Evolutionary conservation across 2,888 invertebrate species (phyloP).

Genomic region (Phyto melanocephala): DNA sequence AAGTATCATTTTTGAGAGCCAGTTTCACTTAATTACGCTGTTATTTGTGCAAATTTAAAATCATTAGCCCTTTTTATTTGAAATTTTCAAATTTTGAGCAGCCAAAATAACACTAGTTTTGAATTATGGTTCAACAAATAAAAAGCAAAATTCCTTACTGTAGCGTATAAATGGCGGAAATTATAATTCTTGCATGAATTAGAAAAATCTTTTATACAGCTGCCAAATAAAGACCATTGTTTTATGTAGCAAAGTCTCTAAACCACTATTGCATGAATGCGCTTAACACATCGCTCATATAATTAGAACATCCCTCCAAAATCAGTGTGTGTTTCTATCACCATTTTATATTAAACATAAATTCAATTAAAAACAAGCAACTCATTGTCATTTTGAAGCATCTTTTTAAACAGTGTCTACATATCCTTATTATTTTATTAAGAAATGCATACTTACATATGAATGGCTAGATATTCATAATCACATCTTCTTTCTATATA

Average conservation of each 20-base stretch:
- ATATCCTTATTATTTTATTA: slow-evolving; percentile 61
- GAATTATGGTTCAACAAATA: too few relatives aligned
- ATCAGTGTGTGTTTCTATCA: not conserved
- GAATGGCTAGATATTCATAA: not conserved
- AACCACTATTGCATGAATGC: not conserved
- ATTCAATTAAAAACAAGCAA: slow-evolving; percentile 40
- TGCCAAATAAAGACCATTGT: not conserved
- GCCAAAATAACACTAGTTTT: too few relatives aligned
- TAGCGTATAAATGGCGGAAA: too few relatives aligned
- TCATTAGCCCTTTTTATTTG: too few relatives aligned
- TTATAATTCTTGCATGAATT: too few relatives aligned
- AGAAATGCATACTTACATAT: not conserved
- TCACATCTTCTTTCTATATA: not conserved
- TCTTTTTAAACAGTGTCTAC: slow-evolving; percentile 46
- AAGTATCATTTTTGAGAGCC: too few relatives aligned
- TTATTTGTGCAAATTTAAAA: too few relatives aligned
- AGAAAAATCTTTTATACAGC: not conserved
- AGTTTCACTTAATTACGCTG: too few relatives aligned
- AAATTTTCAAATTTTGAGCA: too few relatives aligned
- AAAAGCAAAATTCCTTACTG: too few relatives aligned
- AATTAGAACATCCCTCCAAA: not conserved
- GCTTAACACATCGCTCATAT: not conserved
- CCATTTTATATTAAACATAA: slow-evolving; percentile 32
- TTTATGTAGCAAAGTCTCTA: not conserved
- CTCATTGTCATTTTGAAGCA: slow-evolving; percentile 55